A percentile compares a stretch with the other conserved stretches of the same genome.
Evolutionary conservation across 2,797 vertebrate genomes (phyloP).

Genomic region (Hirundo rustica): DNA sequence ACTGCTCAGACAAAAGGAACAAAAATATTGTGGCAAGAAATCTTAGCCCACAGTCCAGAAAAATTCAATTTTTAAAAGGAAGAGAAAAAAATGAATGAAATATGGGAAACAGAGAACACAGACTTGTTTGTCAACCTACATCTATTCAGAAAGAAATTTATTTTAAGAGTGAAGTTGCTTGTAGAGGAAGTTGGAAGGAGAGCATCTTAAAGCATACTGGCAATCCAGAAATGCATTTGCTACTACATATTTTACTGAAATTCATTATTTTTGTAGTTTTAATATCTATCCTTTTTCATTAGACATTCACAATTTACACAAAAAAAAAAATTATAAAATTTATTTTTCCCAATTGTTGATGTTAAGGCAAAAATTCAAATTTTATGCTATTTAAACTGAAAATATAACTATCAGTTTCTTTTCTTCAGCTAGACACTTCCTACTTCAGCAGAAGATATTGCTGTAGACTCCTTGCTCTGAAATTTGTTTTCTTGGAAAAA

Average conservation of each 20-base stretch:
- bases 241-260: not conserved
- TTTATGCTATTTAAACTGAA: not conserved
- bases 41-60: not conserved
- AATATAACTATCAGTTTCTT: not conserved
- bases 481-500: conserved; percentile 20
- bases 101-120: not conserved
- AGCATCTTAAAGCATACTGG: not conserved
- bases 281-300: not conserved
- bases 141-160: not conserved
- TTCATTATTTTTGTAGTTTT: not conserved
- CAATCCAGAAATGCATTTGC: not conserved
- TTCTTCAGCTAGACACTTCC: not conserved
- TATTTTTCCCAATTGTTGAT: not conserved
- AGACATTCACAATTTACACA: not conserved
- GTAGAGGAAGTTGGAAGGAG: not conserved
- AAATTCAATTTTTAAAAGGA: not conserved
- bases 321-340: not conserved
- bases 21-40: not conserved
- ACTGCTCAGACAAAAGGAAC: not conserved
- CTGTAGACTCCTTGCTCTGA: conserved; percentile 31
- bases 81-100: not conserved
- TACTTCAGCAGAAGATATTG: conserved; percentile 27
- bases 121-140: not conserved
- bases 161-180: not conserved
- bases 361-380: not conserved